Conservation (phyloP, 1,140 invertebrate species). For the Cephus cinctus region DNA sequence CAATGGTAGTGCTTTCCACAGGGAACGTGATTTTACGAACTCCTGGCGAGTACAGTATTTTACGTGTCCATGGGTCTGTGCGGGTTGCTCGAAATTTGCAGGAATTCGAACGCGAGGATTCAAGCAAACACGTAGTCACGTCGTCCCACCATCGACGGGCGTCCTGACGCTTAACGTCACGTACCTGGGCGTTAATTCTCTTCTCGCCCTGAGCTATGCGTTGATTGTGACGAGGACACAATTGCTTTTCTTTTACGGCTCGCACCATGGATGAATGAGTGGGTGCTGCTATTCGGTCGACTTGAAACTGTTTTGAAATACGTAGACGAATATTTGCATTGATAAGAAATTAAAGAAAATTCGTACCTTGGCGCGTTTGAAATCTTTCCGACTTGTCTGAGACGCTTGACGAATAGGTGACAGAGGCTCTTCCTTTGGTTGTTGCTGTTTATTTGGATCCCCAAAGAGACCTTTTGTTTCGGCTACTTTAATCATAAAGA, state of each 20-base stretch:
- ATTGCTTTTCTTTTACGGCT: conserved; percentile 13
- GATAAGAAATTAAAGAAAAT: conserved; percentile 5
- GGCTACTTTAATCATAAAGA: conserved; percentile 78
- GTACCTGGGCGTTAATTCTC: conserved; percentile 22
- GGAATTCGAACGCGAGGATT: conserved; percentile 14
- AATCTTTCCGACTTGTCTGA: conserved; percentile 24
- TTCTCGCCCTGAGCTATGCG: conserved; percentile 24
- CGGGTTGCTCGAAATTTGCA: conserved; percentile 31
- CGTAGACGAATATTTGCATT: too few relatives aligned
- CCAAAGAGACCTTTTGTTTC: conserved; percentile 75
- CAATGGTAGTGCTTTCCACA: too few relatives aligned
- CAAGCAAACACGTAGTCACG: conserved; percentile 27
- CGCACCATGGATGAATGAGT: conserved; percentile 52
- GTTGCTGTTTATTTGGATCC: conserved; percentile 37
- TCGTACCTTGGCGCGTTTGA: conserved; percentile 39
- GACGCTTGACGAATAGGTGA: conserved; percentile 24
- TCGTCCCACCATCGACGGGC: conserved; percentile 41
- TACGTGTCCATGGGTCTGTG: conserved; percentile 33
- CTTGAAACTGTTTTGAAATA: conserved; percentile 42
- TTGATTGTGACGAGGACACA: conserved; percentile 36
- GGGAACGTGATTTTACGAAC: conserved; percentile 18
- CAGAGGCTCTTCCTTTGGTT: conserved; percentile 30
- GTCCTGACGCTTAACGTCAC: conserved; percentile 27
- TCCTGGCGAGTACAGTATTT: conserved; percentile 31
- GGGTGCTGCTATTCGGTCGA: conserved; percentile 55